Evolutionary conservation across 2,888 invertebrate species (phyloP).

Genomic region (Pyralis farinalis): DNA sequence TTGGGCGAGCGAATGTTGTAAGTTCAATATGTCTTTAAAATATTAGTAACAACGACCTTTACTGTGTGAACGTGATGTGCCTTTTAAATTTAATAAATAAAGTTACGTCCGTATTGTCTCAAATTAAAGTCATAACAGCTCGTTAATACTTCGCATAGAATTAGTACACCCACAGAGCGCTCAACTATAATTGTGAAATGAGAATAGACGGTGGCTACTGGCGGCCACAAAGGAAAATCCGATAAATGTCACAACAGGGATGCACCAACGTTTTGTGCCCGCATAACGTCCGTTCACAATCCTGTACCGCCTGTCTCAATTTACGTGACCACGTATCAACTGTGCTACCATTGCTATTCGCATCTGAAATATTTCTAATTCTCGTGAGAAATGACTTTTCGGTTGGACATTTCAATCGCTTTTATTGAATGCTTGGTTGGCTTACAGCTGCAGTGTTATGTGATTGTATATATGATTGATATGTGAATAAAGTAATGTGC

Average conservation of each 20-base stretch:
- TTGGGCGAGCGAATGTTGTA: too few relatives aligned
- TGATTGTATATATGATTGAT: too few relatives aligned
- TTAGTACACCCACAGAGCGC: not conserved
- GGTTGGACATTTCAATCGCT: too few relatives aligned
- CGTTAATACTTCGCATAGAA: not conserved
- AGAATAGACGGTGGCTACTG: slow-evolving; percentile 15
- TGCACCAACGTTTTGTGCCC: slow-evolving; percentile 14
- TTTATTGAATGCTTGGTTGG: too few relatives aligned
- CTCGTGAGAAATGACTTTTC: too few relatives aligned
- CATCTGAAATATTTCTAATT: too few relatives aligned
- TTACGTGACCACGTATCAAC: not conserved
- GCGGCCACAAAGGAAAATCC: slow-evolving; percentile 21
- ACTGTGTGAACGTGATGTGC: too few relatives aligned
- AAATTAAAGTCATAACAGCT: not conserved
- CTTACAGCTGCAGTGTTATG: too few relatives aligned
- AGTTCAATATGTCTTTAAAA: too few relatives aligned
- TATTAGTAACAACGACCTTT: too few relatives aligned
- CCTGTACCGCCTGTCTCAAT: not conserved
- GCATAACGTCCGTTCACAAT: slow-evolving; percentile 6
- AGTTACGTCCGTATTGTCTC: not conserved
- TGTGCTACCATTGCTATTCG: not conserved
- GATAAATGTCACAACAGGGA: slow-evolving; percentile 20
- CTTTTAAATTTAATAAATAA: too few relatives aligned
- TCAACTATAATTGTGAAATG: slow-evolving; percentile 16
- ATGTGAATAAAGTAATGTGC: too few relatives aligned